Evolutionary conservation across 2,797 vertebrate genomes (phyloP).

Genomic region (Natrix natrix): DNA sequence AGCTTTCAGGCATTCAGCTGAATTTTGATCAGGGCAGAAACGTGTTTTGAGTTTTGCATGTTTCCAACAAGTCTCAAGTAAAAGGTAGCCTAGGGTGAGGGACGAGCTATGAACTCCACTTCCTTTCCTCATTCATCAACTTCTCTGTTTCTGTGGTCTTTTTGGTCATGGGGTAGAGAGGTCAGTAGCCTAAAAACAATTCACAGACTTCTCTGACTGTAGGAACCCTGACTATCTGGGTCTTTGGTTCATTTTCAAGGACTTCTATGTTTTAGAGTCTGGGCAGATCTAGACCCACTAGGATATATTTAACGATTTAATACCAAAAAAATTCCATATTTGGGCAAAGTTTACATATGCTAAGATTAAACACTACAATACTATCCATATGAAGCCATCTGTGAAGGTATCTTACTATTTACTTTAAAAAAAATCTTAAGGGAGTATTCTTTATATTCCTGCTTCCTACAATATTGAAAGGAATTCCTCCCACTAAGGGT

Average conservation of each 20-base stretch:
- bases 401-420: background rate
- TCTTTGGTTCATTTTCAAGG: background rate
- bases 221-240: background rate
- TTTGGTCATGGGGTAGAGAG: background rate
- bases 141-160: background rate
- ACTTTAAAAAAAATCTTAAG: background rate
- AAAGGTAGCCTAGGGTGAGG: background rate
- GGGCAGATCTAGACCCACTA: background rate
- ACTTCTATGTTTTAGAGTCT: background rate
- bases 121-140: background rate
- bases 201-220: background rate
- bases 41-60: background rate
- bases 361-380: background rate
- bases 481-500: background rate
- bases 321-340: background rate
- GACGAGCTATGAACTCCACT: background rate
- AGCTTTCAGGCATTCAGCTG: background rate
- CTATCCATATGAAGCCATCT: background rate
- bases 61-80: background rate
- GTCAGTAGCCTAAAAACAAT: background rate
- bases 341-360: background rate
- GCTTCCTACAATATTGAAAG: background rate
- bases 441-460: background rate
- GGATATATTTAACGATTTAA: background rate
- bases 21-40: background rate